Conservation (phyloP, 2,113 vertebrate species). For the Papio anubis region DNA sequence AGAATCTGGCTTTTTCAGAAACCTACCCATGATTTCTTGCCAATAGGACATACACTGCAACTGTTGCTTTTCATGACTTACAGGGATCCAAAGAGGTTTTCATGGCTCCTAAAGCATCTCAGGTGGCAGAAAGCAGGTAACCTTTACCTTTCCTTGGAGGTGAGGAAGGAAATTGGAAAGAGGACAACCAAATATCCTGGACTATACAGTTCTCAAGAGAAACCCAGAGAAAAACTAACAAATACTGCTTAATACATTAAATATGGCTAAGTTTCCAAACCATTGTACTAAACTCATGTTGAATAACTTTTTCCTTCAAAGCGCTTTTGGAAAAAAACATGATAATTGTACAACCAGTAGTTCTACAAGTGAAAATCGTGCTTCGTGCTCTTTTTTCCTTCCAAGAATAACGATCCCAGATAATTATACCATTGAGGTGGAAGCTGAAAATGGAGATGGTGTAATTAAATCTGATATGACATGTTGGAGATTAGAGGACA, state of each 20-base stretch:
- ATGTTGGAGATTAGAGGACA: constrained; percentile 31
- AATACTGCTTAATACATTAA: not conserved
- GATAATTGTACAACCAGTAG: rapidly evolving
- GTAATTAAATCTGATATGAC: constrained; percentile 53
- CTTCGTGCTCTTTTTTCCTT: constrained; percentile 67
- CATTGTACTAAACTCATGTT: not conserved
- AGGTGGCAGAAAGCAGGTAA: not conserved
- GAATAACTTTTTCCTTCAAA: constrained; percentile 46
- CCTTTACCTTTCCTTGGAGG: not conserved
- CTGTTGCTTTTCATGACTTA: not conserved
- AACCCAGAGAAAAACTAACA: not conserved
- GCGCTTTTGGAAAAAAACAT: rapidly evolving
- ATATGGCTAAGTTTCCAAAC: not conserved
- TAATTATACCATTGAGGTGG: constrained; percentile 64
- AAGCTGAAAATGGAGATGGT: constrained; percentile 81
- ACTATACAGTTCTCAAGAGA: not conserved
- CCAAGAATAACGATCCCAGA: rapidly evolving
- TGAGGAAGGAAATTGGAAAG: not conserved
- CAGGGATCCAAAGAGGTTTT: not conserved
- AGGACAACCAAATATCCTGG: not conserved
- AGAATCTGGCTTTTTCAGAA: not conserved
- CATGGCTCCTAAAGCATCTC: not conserved
- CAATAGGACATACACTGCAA: not conserved
- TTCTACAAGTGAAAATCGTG: not conserved
- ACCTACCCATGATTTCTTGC: not conserved